Percentiles rank a stretch among this genome's conserved stretches.
These are phyloP conservation scores for Thaleichthys pacificus DNA, from an alignment of 2,797 vertebrate species.

Conservation along the genomic window DNA sequence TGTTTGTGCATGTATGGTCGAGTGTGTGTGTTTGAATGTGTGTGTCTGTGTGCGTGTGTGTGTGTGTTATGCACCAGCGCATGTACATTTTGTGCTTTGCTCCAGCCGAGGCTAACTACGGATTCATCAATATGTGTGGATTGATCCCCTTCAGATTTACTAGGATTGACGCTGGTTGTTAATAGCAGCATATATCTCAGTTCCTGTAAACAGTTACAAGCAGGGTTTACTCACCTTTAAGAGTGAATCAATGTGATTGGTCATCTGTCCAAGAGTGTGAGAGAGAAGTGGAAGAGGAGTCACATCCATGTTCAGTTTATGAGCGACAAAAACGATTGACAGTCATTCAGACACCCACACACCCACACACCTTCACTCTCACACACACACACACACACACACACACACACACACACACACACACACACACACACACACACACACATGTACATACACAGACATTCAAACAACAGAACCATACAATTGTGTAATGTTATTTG, in stretches of 20 bases:
- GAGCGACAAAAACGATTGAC: too few relatives aligned
- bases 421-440: too few relatives aligned
- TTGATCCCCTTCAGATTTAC: constrained; percentile 69
- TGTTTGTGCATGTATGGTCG: constrained; percentile 1
- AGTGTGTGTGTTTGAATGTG: not conserved
- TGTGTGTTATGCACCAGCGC: too few relatives aligned
- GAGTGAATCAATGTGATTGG: constrained; percentile 56
- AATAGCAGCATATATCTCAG: constrained; percentile 72
- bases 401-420: too few relatives aligned
- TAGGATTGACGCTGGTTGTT: constrained; percentile 61
- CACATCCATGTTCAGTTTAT: too few relatives aligned
- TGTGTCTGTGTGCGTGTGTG: not conserved
- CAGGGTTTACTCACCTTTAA: constrained; percentile 65
- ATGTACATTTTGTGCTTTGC: not conserved
- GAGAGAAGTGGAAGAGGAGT: too few relatives aligned
- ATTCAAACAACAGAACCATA: too few relatives aligned
- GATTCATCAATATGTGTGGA: constrained; percentile 62
- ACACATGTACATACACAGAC: too few relatives aligned
- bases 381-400: too few relatives aligned
- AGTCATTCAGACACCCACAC: too few relatives aligned
- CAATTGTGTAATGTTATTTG: too few relatives aligned
- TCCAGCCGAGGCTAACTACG: constrained; percentile 28
- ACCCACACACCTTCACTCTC: too few relatives aligned
- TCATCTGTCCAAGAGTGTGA: not conserved
- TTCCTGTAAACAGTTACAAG: constrained; percentile 61